These are phyloP conservation scores for Monarcha castaneiventris DNA, from an alignment of 2,113 vertebrate species.

Conservation along the genomic window DNA sequence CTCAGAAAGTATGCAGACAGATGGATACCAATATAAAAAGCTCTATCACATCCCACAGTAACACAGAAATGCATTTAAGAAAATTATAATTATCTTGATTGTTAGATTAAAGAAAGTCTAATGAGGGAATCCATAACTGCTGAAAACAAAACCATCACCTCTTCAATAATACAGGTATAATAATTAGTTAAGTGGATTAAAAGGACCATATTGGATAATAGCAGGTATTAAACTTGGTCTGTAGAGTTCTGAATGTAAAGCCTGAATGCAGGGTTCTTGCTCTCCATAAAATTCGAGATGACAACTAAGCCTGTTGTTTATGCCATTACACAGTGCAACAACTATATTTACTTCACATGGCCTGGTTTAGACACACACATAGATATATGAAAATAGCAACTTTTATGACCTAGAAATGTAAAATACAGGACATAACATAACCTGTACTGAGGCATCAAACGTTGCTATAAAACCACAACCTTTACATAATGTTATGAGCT, in stretches of 20 bases:
- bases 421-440: background rate
- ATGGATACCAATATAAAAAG: background rate
- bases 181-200: background rate
- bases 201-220: background rate
- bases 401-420: background rate
- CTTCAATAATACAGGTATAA: background rate
- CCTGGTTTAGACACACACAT: background rate
- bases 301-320: background rate
- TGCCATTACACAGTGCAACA: background rate
- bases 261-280: background rate
- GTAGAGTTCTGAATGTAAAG: background rate
- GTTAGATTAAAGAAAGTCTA: background rate
- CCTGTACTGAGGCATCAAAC: background rate
- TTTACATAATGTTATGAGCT: background rate
- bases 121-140: background rate
- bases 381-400: background rate
- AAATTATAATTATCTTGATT: background rate
- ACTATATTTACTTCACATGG: fast-evolving
- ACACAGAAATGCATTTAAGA: background rate
- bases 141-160: background rate
- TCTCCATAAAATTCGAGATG: background rate
- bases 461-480: background rate
- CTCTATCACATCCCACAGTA: background rate
- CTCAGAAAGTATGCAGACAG: background rate
- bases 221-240: background rate